Evolutionary conservation across 2,797 vertebrate genomes (phyloP), one percentile per base, ranked within the genome.

Genomic region (Falco biarmicus): DNA sequence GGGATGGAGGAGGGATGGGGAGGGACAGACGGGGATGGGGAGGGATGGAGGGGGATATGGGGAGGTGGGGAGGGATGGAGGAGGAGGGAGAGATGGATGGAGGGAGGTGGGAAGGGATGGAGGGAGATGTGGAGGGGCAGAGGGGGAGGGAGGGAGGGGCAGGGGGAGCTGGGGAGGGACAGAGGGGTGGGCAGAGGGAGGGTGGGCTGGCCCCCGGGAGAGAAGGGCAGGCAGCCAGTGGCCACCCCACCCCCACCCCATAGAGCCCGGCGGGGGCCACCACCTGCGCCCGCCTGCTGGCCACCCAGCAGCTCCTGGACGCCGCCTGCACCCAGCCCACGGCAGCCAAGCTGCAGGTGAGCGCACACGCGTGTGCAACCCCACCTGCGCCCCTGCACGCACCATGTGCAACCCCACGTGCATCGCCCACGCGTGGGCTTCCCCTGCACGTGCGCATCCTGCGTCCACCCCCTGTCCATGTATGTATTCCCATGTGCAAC

Each of bases 291-390:
- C 16, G 7, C 13, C 43, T 61, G 45, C 8, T 6, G 43, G 6
- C 1, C 28, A 41, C 15, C 34, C 13, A 5, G 28, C 2, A 6
- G 28, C 13, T 2, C 9, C 47, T 39, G 59, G 3, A 7, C 10
- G 1, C 3, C 5, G 24, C 47, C 59, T 63, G 47, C 24, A 2
- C 12, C 45, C 21, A 1, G 15, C 6, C 17, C 57, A 61, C n/a
- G 1, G 2, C 4, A 20, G 2, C 5, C 4, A 8, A 5, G 5
- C 57, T 76, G 45, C n/a, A 76, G 73, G 73, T 76, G 73, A 37
- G 26, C 24, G 32, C 19, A 22, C 41, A 16, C 25, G 18, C 4
- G 53, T 25, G 37, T 37, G 37, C 37, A 37, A 37, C 37, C 37
- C 37, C 37, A 37, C 43, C 43, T 16, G 43, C 43, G 43, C 43